Percentiles rank a stretch among this genome's conserved stretches.
Evolutionary conservation across 2,797 vertebrate species (phyloP).

Genomic region (Acipenser ruthenus): DNA sequence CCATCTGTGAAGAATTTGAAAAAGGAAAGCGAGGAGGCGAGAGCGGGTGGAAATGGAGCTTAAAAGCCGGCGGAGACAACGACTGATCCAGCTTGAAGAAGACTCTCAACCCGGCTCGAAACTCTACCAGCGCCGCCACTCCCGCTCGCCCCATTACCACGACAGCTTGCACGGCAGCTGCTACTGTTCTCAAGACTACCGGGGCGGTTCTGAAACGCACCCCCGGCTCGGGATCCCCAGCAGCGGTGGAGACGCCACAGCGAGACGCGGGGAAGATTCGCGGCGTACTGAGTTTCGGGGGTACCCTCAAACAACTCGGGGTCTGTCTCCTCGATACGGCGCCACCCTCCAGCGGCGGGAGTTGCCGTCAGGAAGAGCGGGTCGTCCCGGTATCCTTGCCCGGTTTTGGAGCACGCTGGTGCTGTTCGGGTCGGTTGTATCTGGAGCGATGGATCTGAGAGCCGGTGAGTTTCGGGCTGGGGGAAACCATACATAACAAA

Average conservation of each 20-base stretch:
- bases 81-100: not conserved
- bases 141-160: not conserved
- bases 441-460: not conserved
- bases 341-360: too few relatives aligned
- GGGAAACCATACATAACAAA: not conserved
- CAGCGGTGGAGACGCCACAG: too few relatives aligned
- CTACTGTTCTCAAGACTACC: not conserved
- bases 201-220: not conserved
- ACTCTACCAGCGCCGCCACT: too few relatives aligned
- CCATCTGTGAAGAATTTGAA: conserved; percentile 1
- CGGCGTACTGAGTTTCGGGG: too few relatives aligned
- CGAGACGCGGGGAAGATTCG: too few relatives aligned
- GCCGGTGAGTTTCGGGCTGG: not conserved
- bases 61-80: not conserved
- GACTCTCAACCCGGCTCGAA: not conserved
- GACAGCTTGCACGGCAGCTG: not conserved
- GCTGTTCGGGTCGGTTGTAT: not conserved
- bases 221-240: too few relatives aligned
- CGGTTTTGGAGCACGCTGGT: not conserved
- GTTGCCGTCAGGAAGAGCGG: too few relatives aligned
- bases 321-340: too few relatives aligned
- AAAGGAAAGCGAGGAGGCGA: not conserved
- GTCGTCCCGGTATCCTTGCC: too few relatives aligned
- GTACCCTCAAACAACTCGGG: too few relatives aligned
- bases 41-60: not conserved